Evolutionary conservation across 2,888 invertebrate genomes (phyloP).

Genomic region (Abscondita cerata): DNA sequence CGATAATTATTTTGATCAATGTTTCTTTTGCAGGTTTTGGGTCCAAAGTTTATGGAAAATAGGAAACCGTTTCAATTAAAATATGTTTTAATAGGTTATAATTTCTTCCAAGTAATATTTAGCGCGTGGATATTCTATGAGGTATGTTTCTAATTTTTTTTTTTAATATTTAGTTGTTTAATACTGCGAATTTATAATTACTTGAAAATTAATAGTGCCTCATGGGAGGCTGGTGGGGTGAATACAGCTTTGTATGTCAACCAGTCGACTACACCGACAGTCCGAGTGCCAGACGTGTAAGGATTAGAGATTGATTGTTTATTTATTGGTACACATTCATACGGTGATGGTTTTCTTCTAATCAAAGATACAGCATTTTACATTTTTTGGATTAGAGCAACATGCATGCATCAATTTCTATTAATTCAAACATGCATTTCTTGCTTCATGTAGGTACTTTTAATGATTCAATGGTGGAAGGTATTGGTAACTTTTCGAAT

Average conservation of each 20-base stretch:
- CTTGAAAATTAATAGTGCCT: slow-evolving; percentile 65
- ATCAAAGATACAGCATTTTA: no score
- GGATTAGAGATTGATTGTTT: slow-evolving; percentile 52
- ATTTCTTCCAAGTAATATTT: slow-evolving; percentile 84
- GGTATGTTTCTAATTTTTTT: slow-evolving; percentile 66
- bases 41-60: slow-evolving; percentile 90
- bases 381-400: no score
- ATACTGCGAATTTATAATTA: slow-evolving; percentile 13
- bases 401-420: no score
- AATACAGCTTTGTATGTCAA: slow-evolving; percentile 85
- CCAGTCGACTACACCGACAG: slow-evolving; percentile 88
- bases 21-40: slow-evolving; percentile 69
- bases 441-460: no score
- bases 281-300: slow-evolving; percentile 84
- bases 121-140: slow-evolving; percentile 91
- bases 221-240: slow-evolving; percentile 90
- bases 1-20: not conserved
- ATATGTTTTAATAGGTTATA: slow-evolving; percentile 68
- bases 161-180: slow-evolving; percentile 9
- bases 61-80: slow-evolving; percentile 83
- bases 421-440: no score
- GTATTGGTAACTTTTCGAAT: no score
- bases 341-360: no score
- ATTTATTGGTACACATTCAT: no score
- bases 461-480: no score